These are phyloP conservation scores for Laspeyria flexula DNA, from an alignment of 2,888 invertebrate genomes.

Conservation along the genomic window DNA sequence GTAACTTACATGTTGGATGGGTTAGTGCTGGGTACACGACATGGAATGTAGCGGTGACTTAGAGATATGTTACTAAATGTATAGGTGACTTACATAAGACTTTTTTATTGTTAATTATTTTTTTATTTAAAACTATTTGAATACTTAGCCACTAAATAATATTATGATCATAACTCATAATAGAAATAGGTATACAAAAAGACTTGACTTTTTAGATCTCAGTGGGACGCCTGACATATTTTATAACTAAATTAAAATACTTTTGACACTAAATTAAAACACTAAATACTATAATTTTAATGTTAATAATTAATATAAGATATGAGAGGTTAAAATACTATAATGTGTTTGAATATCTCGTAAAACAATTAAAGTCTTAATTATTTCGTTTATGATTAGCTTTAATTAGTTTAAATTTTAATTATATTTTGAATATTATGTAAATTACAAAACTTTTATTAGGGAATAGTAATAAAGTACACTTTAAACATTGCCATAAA, in stretches of 20 bases:
- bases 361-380: slow-evolving; percentile 25
- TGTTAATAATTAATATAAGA: slow-evolving; percentile 26
- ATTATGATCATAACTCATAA: too few species aligned
- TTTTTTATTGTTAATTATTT: too few species aligned
- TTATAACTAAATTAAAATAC: slow-evolving; percentile 3
- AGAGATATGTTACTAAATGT: background rate
- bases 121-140: too few species aligned
- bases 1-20: slow-evolving; percentile 31
- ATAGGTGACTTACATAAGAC: background rate
- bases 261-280: background rate
- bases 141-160: too few species aligned
- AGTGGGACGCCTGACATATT: background rate
- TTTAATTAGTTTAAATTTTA: slow-evolving; percentile 9
- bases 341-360: slow-evolving; percentile 20
- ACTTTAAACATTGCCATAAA: too few species aligned
- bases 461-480: too few species aligned
- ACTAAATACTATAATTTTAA: slow-evolving; percentile 20
- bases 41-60: background rate
- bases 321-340: slow-evolving; percentile 16
- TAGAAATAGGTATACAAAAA: background rate
- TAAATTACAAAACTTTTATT: slow-evolving; percentile 2
- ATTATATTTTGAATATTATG: slow-evolving; percentile 6
- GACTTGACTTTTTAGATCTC: background rate
- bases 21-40: slow-evolving; percentile 24
- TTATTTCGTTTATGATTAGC: slow-evolving; percentile 3